Percentiles rank a stretch among this genome's conserved stretches.
phyloP scores from a whole-genome alignment of 2,888 invertebrate species.

The Oxycera nigricornis region DNA sequence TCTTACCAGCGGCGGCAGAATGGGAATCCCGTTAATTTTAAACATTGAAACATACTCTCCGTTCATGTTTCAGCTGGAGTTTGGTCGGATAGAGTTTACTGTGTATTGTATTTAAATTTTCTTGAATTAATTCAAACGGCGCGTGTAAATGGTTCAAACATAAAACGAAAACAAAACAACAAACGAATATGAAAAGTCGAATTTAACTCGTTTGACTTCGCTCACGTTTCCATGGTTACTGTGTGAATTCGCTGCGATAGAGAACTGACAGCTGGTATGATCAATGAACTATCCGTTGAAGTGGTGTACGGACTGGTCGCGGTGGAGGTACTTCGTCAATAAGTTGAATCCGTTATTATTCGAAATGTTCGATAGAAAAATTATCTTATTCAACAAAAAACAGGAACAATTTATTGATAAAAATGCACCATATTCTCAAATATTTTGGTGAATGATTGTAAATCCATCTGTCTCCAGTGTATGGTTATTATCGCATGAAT shows the following conservation, averaged over 20 bases:
- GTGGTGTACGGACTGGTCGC: not conserved
- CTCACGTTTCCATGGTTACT: constrained; percentile 34
- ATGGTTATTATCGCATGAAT: no score
- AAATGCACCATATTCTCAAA: no score
- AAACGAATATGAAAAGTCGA: constrained; percentile 19
- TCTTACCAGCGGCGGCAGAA: constrained; percentile 59
- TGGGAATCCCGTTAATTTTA: constrained; percentile 59
- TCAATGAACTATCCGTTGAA: not conserved
- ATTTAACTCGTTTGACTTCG: constrained; percentile 34
- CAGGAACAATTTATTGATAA: no score
- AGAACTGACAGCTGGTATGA: not conserved
- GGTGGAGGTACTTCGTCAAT: no score
- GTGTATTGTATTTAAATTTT: not conserved
- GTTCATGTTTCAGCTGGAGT: not conserved
- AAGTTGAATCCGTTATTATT: no score
- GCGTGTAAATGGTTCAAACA: not conserved
- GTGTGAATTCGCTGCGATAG: constrained; percentile 12
- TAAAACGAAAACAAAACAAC: constrained; percentile 22
- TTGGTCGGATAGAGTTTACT: not conserved
- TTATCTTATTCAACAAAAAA: no score
- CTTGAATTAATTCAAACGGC: not conserved
- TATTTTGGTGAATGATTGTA: no score
- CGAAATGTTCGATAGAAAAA: no score
- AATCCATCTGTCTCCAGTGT: no score
- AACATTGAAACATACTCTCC: constrained; percentile 52